Evolutionary conservation across 2,888 invertebrate species (phyloP).

Genomic region (Cerastis rubricosa): DNA sequence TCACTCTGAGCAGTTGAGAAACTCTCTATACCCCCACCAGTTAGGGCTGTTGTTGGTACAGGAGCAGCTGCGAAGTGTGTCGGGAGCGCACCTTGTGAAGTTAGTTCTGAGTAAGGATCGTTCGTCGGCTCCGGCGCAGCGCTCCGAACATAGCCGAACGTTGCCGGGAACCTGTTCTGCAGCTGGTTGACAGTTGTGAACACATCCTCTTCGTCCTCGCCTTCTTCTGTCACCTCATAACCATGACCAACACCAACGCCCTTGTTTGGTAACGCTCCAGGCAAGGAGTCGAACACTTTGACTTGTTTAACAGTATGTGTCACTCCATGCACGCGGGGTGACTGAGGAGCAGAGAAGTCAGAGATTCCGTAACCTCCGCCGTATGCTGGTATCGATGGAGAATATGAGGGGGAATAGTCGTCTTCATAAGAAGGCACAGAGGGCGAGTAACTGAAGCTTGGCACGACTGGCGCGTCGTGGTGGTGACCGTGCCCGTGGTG

Average conservation of each 20-base stretch:
- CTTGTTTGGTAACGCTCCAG: conserved; percentile 76
- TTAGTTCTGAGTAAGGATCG: conserved; percentile 77
- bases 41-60: conserved; percentile 74
- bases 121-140: conserved; percentile 74
- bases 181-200: conserved; percentile 81
- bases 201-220: conserved; percentile 81
- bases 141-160: conserved; percentile 79
- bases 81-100: conserved; percentile 75
- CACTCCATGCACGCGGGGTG: conserved; percentile 74
- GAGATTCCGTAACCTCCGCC: conserved; percentile 69
- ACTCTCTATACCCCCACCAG: conserved; percentile 70
- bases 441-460: conserved; percentile 74
- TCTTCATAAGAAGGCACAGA: conserved; percentile 77
- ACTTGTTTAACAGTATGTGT: conserved; percentile 86
- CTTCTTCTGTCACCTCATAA: conserved; percentile 87
- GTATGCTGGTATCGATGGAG: conserved; percentile 75
- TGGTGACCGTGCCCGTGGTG: conserved; percentile 69
- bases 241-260: conserved; percentile 71
- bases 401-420: conserved; percentile 75
- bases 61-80: conserved; percentile 75
- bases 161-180: conserved; percentile 81
- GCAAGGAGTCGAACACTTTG: conserved; percentile 84
- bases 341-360: conserved; percentile 64
- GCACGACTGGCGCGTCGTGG: conserved; percentile 73
- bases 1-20: conserved; percentile 74